Evolutionary conservation across 1,140 invertebrate species (phyloP), one percentile per base, ranked within the genome.

Genomic region (Lasioglossum baleicum): DNA sequence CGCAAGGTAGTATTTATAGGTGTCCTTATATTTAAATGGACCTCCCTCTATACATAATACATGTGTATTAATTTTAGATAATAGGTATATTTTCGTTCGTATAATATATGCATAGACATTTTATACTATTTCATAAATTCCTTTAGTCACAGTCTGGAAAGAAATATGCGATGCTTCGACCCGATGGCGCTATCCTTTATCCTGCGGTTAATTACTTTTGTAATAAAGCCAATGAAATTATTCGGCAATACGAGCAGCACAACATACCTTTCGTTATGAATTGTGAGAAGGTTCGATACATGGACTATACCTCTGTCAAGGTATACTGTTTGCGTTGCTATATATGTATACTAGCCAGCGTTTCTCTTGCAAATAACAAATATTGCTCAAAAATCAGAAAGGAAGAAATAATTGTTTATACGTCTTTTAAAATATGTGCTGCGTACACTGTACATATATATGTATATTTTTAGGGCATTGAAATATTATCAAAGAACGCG

Each of bases 221-320:
- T 2, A 83, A 91, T 2, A 93, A 93, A 83, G 88, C 95, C 58
- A 90, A 89, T 15, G 93, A 94, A 72, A 89, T 93, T 63, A 93
- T 90, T 65, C 72, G 83, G 31, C 86, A 91, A 20, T 87, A 91
- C n/a, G 87, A 79, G 20, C 86, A 89, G 63, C 86, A 90, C 20
- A 83, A 87, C 15, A 88, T 94, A 11, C 94, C 95, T 0, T 87
- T 96, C 11, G 92, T 96, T 0, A 60, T 96, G 2, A 94, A 96
- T 82, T 96, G 95, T 70, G 71, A 85, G 0, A 93, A 94, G 63
- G 94, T 96, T 71, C 93, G 94, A 82, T 93, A 93, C 51, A 90
- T 96, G 22, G 96, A 96, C 90, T 96, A 95, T 70, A 95, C 95
- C 0, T 94, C 95, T 3, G 91, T 94, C 2, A 94, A 94, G 90